Evolutionary conservation across 1,140 invertebrate species (phyloP).

Genomic region (Holcopasites calliopsidis): DNA sequence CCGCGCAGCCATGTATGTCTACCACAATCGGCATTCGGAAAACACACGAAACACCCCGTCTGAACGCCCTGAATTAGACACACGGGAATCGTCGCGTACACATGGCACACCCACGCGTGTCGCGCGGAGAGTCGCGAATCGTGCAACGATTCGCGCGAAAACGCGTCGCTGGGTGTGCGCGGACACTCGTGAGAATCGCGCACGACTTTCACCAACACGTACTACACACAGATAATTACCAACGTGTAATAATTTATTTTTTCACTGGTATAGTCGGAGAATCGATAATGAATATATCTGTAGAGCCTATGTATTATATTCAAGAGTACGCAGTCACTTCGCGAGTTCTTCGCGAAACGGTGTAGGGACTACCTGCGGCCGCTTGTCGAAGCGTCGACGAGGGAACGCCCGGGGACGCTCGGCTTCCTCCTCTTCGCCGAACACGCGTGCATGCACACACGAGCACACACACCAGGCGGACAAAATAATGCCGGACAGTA

Average conservation of each 20-base stretch:
- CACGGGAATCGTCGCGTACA: no score
- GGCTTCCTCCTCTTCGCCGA: no score
- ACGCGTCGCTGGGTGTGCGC: no score
- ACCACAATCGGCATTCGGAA: no score
- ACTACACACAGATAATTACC: constrained; percentile 73
- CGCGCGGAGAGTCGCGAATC: no score
- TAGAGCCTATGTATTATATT: constrained; percentile 79
- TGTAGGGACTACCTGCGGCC: constrained; percentile 42
- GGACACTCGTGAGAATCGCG: constrained; percentile 38
- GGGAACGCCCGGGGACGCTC: constrained; percentile 16
- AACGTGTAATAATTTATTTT: constrained; percentile 80
- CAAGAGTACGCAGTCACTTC: constrained; percentile 75
- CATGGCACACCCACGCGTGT: background rate
- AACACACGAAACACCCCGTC: no score
- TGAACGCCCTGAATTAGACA: no score
- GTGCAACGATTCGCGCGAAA: no score
- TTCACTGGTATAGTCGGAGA: constrained; percentile 79
- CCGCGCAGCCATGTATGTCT: background rate
- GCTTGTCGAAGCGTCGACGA: constrained; percentile 25
- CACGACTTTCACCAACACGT: constrained; percentile 59
- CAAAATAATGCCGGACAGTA: no score
- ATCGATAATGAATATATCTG: constrained; percentile 77
- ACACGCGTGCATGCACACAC: no score
- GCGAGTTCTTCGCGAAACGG: constrained; percentile 68
- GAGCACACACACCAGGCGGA: no score